Evolutionary conservation across 1,140 invertebrate genomes (phyloP), one percentile per base, ranked within the genome.

Genomic region (Ips typographus): DNA sequence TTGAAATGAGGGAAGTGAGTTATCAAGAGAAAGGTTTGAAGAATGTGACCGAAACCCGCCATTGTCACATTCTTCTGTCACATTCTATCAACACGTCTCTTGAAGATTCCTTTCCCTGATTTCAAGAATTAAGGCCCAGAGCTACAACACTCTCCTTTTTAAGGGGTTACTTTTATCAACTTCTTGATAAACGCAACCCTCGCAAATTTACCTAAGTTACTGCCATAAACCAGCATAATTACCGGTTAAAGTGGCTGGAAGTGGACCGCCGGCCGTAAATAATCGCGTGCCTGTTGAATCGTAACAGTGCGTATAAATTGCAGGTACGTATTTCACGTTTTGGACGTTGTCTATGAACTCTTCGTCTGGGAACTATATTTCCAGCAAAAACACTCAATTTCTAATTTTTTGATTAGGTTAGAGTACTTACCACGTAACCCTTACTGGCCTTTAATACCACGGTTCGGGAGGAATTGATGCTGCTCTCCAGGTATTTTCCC

Each of bases 251-350:
- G 91, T 94, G 43, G 93, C 91, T 2, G 94, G 92, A 51, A 98
- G 83, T 2, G 96, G 96, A 1, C 96, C 96, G 38, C 96, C 96
- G 49, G 95, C 96, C 1, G 94, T 91, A 84, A 98, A 98, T 3
- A 98, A 82, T 67, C 94, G 82, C 4, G 94, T 96, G 38, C 94
- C 94, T 58, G 90, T 94, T 72, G 88, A 87, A 82, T 98, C 95
- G 80, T 97, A 98, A 80, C 94, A 95, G 79, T 98, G 96, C 1
- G 95, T 97, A 79, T 98, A 98, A 76, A 98, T 95, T 8, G 95
- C 95, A 53, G 95, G 93, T 36, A 92, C 91, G 78, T 95, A 94
- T 80, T 94, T 93, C 1, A 91, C 87, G 74, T 93, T 91, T 82
- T 92, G 90, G 74, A 91, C 88, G 47, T 90, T 90, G 71, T 94